phyloP scores from a whole-genome alignment of 2,113 vertebrate genomes.

The Tautogolabrus adspersus region DNA sequence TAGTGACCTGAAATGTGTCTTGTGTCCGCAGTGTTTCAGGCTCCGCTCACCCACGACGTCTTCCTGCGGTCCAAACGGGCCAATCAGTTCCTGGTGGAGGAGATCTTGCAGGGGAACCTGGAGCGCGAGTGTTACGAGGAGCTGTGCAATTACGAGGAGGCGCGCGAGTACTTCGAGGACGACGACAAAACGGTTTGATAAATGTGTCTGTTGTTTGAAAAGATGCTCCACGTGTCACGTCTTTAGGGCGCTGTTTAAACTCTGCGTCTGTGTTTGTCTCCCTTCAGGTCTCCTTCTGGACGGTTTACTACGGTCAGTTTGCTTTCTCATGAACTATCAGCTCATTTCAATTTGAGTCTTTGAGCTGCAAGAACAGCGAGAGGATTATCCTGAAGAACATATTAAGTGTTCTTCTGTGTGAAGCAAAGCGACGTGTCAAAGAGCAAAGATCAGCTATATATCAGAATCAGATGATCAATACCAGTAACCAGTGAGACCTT shows the following conservation, averaged over 20 bases:
- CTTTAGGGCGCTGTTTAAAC: not conserved
- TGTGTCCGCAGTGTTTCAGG: slow-evolving; percentile 77
- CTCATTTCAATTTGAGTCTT: no score
- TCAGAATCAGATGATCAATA: no score
- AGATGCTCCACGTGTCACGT: no score
- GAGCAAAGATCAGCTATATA: no score
- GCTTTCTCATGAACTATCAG: no score
- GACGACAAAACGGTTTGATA: slow-evolving; percentile 77
- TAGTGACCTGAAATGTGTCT: no score
- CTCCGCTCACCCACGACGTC: slow-evolving; percentile 64
- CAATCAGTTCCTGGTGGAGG: slow-evolving; percentile 85
- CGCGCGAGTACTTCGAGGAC: slow-evolving; percentile 90
- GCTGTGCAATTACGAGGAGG: slow-evolving; percentile 88
- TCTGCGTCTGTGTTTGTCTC: not conserved
- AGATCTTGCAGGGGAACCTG: slow-evolving; percentile 88
- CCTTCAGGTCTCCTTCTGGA: slow-evolving; percentile 78
- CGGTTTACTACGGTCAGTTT: slow-evolving; percentile 72
- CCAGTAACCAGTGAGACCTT: no score
- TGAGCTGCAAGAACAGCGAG: no score
- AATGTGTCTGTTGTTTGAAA: not conserved
- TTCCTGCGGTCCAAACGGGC: slow-evolving; percentile 85
- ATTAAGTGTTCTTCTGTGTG: no score
- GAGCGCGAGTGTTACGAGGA: slow-evolving; percentile 93
- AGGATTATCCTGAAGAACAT: no score
- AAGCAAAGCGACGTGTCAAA: no score